Evolutionary conservation across 2,888 invertebrate genomes (phyloP).

Genomic region (Tenthredo distinguenda): DNA sequence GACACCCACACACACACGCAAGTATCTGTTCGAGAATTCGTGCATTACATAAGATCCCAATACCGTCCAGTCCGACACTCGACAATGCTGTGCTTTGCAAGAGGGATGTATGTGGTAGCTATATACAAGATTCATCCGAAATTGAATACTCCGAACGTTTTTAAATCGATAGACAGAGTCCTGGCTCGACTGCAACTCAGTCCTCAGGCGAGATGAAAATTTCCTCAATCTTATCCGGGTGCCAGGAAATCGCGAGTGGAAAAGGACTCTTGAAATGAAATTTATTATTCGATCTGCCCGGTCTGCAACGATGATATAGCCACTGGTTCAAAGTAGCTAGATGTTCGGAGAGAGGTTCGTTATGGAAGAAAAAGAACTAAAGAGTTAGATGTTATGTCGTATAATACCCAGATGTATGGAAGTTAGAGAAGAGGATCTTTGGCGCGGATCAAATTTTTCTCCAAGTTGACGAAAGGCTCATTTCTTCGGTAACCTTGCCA

Average conservation of each 20-base stretch:
- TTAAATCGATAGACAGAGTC: conserved; percentile 30
- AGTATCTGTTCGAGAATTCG: too few relatives aligned
- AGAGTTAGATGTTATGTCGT: neutral
- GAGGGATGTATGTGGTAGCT: neutral
- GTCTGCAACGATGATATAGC: conserved; percentile 1
- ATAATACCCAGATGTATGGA: neutral
- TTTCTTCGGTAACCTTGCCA: conserved; percentile 12
- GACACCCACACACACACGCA: neutral
- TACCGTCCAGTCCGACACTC: neutral
- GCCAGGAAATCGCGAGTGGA: conserved; percentile 8
- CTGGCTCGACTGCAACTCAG: neutral
- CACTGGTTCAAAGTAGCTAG: neutral
- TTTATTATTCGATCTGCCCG: conserved; percentile 35
- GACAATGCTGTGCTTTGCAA: neutral
- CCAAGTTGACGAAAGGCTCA: neutral
- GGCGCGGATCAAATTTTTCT: neutral
- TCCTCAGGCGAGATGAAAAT: neutral
- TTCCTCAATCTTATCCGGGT: neutral
- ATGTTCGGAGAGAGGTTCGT: neutral
- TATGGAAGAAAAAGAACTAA: conserved; percentile 6
- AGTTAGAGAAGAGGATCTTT: neutral
- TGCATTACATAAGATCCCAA: neutral
- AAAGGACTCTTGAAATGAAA: conserved; percentile 28
- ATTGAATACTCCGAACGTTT: conserved; percentile 38
- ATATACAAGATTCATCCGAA: neutral